Evolutionary conservation across 2,797 vertebrate genomes (phyloP), one percentile per base, ranked within the genome.

Genomic region (Sebastes matsubarae): DNA sequence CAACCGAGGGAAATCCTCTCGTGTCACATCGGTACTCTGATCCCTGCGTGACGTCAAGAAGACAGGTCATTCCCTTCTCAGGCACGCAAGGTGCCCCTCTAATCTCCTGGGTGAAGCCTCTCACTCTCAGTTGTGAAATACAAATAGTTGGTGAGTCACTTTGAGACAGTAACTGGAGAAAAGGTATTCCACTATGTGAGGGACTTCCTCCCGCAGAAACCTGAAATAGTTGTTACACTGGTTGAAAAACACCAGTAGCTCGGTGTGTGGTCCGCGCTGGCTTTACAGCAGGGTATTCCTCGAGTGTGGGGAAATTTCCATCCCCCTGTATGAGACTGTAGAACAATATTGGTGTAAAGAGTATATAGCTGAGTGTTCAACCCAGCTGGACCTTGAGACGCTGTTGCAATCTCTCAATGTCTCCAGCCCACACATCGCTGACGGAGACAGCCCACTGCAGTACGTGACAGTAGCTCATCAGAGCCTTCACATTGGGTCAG

Each of bases 1-100:
- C 93, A 94, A 95, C 95, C 2, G 6, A 88, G 92, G 95, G 95
- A 94, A 95, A 90, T 86, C 95, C 95, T 94, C 77, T 14, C 5
- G 29, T 83, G 87, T 87, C 76, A 29, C 79, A 63, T 75, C 60
- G 80, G 86, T 79, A 88, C 84, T 82, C 36, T 86, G 82, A 84
- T 89, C 77, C 7, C 4, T 1, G 25, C 0, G 46, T 96, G 95
- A 96, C 91, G 93, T 96, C 94, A 94, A 85, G 93, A 93, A 84
- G 64, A 11, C 75, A 75, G 73, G 86, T 91, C 86, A 22, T 86
- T 91, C 88, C 87, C 82, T 76, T 76, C 77, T 54, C 30, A 27
- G 82, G 85, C 76, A 91, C 54, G 75, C 72, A 22, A 65, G 66
- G 71, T 74, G 88, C 82, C 88, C 87, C 88, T 72, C 8, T 82